phyloP scores from a whole-genome alignment of 2,113 vertebrate genomes.

The Gallinago undulata region DNA sequence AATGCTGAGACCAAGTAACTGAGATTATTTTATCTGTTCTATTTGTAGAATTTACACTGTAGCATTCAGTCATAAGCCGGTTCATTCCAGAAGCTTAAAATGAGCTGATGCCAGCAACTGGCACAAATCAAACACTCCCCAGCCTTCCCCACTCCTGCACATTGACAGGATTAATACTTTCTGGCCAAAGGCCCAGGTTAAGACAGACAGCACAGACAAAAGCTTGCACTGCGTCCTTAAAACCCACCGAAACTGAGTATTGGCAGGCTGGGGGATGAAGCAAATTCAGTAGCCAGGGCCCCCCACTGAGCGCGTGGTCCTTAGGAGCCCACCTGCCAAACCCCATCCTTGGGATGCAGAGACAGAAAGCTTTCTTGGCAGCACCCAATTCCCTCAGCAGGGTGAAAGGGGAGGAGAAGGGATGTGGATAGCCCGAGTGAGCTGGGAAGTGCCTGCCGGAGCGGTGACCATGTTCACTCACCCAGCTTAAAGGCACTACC shows the following conservation, averaged over 20 bases:
- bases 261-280: not conserved
- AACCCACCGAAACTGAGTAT: not conserved
- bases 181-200: conserved; percentile 19
- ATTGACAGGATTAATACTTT: conserved; percentile 14
- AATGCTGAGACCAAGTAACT: not conserved
- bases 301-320: not conserved
- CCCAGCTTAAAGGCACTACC: not conserved
- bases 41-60: conserved; percentile 27
- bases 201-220: not conserved
- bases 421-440: fast-evolving
- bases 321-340: not conserved
- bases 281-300: not conserved
- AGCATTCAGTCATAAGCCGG: not conserved
- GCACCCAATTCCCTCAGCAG: not conserved
- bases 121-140: conserved; percentile 17
- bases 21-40: conserved; percentile 25
- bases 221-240: not conserved
- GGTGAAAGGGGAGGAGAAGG: not conserved
- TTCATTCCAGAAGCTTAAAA: conserved; percentile 53
- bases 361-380: not conserved
- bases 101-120: conserved; percentile 3
- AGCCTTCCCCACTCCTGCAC: not conserved
- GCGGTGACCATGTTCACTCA: not conserved
- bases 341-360: not conserved
- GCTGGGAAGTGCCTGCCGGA: not conserved